Evolutionary conservation across 2,888 invertebrate species (phyloP).

Genomic region (Sthenelais limicola): DNA sequence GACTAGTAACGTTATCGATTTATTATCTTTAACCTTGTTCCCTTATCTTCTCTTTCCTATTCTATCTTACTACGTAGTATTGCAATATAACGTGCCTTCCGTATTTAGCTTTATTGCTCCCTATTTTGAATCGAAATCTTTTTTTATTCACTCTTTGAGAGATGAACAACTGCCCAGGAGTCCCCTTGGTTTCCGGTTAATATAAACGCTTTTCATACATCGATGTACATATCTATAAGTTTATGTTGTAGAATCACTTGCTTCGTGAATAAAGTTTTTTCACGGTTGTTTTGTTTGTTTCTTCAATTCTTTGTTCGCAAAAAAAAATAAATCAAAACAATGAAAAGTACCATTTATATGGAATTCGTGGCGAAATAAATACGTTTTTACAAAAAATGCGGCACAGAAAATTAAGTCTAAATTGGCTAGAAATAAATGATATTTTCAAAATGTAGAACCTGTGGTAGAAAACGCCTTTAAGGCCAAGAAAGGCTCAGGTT

Average conservation of each 20-base stretch:
- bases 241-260: conserved; percentile 26
- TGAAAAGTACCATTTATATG: too few relatives aligned
- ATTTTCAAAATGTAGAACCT: too few relatives aligned
- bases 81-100: conserved; percentile 35
- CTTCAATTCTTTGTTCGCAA: too few relatives aligned
- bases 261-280: conserved; percentile 32
- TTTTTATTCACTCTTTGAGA: background rate
- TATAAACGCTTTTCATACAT: conserved; percentile 4
- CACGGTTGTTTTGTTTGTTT: too few relatives aligned
- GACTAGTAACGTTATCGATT: background rate
- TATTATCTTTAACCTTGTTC: background rate
- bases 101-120: conserved; percentile 18
- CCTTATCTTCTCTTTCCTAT: conserved; percentile 2
- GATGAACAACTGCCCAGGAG: background rate
- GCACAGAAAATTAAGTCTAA: too few relatives aligned
- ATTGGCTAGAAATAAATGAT: too few relatives aligned
- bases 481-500: too few relatives aligned
- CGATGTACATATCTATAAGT: conserved; percentile 29
- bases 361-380: too few relatives aligned
- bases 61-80: conserved; percentile 10
- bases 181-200: background rate
- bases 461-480: too few relatives aligned
- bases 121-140: background rate
- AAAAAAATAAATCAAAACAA: too few relatives aligned
- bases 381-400: too few relatives aligned